These are phyloP conservation scores for Neotoma lepida DNA, from an alignment of 2,113 vertebrate genomes.

Conservation along the genomic window DNA sequence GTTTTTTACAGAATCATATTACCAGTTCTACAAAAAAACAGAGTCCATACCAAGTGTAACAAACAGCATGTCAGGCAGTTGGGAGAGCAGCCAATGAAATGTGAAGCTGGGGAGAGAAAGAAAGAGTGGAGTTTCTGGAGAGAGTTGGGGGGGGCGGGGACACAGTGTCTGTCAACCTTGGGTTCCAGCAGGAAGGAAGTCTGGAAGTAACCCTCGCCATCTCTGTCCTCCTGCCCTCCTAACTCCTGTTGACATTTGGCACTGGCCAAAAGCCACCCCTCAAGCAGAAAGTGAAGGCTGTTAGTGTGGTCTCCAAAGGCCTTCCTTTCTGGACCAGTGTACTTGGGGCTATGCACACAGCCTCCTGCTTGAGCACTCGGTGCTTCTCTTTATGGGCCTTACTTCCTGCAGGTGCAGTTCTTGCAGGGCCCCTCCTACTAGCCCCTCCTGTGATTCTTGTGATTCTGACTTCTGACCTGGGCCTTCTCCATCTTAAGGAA, in stretches of 20 bases:
- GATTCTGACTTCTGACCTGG: background rate
- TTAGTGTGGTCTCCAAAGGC: background rate
- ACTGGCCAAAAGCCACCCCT: background rate
- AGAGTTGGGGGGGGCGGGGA: accelerated
- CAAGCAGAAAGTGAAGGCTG: background rate
- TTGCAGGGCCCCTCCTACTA: background rate
- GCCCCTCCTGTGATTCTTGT: background rate
- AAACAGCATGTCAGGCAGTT: background rate
- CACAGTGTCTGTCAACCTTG: background rate
- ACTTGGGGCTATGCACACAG: background rate
- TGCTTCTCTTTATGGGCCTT: background rate
- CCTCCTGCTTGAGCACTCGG: accelerated
- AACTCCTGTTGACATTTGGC: background rate
- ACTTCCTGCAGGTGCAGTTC: background rate
- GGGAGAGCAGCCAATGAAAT: background rate
- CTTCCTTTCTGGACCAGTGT: background rate
- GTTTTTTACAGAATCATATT: background rate
- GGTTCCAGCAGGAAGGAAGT: accelerated
- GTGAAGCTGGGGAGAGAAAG: background rate
- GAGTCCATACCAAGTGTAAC: background rate
- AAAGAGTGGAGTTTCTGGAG: background rate
- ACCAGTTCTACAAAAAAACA: background rate
- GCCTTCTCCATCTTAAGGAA: background rate
- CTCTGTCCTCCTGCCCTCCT: background rate
- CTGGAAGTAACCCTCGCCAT: background rate